phyloP scores from a whole-genome alignment of 2,797 vertebrate genomes.

The Oryzias sinensis region DNA sequence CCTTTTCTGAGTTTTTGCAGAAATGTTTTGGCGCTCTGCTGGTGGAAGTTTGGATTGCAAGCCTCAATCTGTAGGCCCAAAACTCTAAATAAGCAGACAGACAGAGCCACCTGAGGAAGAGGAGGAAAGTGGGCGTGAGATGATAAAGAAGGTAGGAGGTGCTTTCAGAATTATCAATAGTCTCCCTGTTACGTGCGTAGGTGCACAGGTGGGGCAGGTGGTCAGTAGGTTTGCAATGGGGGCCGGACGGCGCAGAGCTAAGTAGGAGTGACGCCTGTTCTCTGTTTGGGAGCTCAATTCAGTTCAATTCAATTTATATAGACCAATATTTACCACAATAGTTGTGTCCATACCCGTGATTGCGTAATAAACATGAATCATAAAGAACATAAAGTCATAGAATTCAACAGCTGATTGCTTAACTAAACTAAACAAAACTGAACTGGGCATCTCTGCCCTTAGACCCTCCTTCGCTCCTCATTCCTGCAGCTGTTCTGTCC shows the following conservation, averaged over 20 bases:
- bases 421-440: no score
- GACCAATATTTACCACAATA: no score
- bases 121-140: slow-evolving; percentile 66
- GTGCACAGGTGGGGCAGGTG: slow-evolving; percentile 45
- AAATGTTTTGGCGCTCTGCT: slow-evolving; percentile 31
- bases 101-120: slow-evolving; percentile 64
- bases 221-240: slow-evolving; percentile 9
- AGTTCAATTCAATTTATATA: no score
- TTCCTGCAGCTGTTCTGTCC: slow-evolving; percentile 60
- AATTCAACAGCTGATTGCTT: no score
- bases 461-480: slow-evolving; percentile 13
- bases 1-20: no score
- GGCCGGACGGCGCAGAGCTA: slow-evolving; percentile 44
- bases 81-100: slow-evolving; percentile 52
- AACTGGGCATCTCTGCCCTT: no score
- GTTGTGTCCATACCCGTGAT: no score
- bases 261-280: slow-evolving; percentile 78
- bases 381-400: no score
- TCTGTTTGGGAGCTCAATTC: slow-evolving; percentile 23
- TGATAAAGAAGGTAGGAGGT: slow-evolving; percentile 33
- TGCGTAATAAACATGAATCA: no score
- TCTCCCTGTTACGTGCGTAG: slow-evolving; percentile 38
- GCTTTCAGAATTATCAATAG: slow-evolving; percentile 36
- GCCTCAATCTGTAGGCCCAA: slow-evolving; percentile 50
- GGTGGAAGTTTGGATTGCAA: slow-evolving; percentile 38